Evolutionary conservation across 2,888 invertebrate genomes (phyloP).

Genomic region (Aporophyla lueneburgensis): DNA sequence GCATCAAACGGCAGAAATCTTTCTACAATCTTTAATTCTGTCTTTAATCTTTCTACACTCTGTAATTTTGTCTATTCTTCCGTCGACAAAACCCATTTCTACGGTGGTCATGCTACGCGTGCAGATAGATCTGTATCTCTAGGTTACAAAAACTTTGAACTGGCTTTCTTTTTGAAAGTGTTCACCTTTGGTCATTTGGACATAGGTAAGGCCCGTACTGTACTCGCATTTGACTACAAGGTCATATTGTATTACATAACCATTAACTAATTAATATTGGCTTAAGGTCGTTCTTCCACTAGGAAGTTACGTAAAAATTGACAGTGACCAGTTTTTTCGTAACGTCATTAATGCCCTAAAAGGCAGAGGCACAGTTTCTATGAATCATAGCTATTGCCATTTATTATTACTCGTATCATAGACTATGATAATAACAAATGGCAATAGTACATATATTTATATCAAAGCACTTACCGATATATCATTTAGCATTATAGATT

Average conservation of each 20-base stretch:
- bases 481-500: constrained; percentile 14
- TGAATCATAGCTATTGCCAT: too few relatives aligned
- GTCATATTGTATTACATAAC: background rate
- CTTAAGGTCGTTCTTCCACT: background rate
- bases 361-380: background rate
- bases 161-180: constrained; percentile 2
- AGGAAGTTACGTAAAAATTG: background rate
- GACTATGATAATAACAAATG: background rate
- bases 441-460: constrained; percentile 1
- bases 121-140: background rate
- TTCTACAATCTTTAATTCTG: too few relatives aligned
- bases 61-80: too few relatives aligned
- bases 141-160: background rate
- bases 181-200: background rate
- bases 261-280: background rate
- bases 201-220: background rate
- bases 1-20: too few relatives aligned
- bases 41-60: too few relatives aligned
- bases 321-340: background rate
- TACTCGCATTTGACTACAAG: background rate
- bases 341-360: background rate
- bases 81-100: too few relatives aligned
- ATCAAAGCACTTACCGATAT: background rate
- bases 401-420: too few relatives aligned
- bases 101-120: too few relatives aligned